Percentiles rank a stretch among this genome's conserved stretches.
These are phyloP conservation scores for Drosophila siamana DNA, from an alignment of 2,888 invertebrate genomes.

Conservation along the genomic window DNA sequence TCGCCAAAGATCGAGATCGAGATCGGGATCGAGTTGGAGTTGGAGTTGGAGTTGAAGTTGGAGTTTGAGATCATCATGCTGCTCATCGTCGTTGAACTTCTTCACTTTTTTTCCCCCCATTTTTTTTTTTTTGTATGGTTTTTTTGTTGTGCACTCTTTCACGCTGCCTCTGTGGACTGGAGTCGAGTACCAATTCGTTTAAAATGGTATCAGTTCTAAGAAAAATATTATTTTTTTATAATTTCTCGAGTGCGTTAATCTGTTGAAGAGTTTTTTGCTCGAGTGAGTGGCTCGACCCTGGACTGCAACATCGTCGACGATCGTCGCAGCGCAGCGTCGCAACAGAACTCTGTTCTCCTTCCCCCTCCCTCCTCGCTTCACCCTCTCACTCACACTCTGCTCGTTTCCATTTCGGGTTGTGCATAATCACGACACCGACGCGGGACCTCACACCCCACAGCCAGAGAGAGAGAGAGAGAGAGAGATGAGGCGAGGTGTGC, in stretches of 20 bases:
- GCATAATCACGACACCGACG: constrained; percentile 73
- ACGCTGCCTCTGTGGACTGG: constrained; percentile 43
- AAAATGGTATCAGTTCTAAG: constrained; percentile 85
- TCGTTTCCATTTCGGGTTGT: constrained; percentile 40
- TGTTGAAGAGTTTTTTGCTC: constrained; percentile 64
- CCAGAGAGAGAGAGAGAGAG: too few species aligned
- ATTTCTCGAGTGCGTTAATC: constrained; percentile 84
- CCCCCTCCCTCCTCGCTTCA: too few species aligned
- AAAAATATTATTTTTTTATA: constrained; percentile 84
- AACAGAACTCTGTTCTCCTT: too few species aligned
- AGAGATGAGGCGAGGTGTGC: constrained; percentile 15
- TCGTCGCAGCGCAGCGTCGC: constrained; percentile 7
- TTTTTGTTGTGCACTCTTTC: too few species aligned
- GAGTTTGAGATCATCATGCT: constrained; percentile 20
- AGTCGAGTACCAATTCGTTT: constrained; percentile 83
- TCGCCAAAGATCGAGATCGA: constrained; percentile 17
- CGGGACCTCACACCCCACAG: constrained; percentile 22
- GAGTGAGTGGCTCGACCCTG: constrained; percentile 62
- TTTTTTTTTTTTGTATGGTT: too few species aligned
- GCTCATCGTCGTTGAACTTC: constrained; percentile 59
- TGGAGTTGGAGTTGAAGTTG: too few species aligned
- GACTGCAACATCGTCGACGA: constrained; percentile 11
- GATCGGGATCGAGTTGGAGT: neutral
- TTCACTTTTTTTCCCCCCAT: constrained; percentile 55
- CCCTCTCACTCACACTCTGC: neutral